phyloP scores from a whole-genome alignment of 2,888 invertebrate genomes.

The Octonoba sinensis region DNA sequence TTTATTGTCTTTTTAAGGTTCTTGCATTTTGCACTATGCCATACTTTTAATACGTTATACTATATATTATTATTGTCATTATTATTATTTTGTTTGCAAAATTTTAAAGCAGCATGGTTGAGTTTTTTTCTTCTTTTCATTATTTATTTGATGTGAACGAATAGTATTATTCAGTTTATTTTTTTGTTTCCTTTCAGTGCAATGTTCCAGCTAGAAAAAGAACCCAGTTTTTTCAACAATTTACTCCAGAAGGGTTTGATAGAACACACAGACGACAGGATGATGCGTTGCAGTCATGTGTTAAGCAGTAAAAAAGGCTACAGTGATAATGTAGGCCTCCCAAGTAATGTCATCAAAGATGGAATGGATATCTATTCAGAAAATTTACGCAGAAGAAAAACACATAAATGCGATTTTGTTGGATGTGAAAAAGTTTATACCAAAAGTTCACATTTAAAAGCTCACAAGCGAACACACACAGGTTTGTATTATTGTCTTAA shows the following conservation, averaged over 20 bases:
- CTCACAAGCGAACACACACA: conserved; percentile 92
- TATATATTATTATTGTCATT: too few species aligned
- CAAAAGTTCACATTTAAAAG: conserved; percentile 92
- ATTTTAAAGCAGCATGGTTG: too few species aligned
- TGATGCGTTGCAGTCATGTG: conserved; percentile 24
- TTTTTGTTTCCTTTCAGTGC: conserved; percentile 35
- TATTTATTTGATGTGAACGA: too few species aligned
- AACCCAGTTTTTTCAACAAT: conserved; percentile 32
- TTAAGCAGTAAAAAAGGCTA: conserved; percentile 35
- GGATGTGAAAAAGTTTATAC: conserved; percentile 94
- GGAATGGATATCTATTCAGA: conserved; percentile 67
- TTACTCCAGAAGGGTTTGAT: conserved; percentile 49
- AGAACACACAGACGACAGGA: conserved; percentile 32
- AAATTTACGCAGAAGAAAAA: conserved; percentile 75
- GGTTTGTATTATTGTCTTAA: conserved; percentile 74
- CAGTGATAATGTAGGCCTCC: conserved; percentile 36
- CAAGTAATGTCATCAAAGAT: conserved; percentile 55
- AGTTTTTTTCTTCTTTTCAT: too few species aligned
- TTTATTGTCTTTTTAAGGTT: too few species aligned
- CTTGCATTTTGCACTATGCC: too few species aligned
- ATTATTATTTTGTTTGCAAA: too few species aligned
- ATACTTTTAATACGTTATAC: too few species aligned
- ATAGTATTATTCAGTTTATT: too few species aligned
- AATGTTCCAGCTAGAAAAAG: conserved; percentile 64
- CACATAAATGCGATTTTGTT: conserved; percentile 88